These are phyloP conservation scores for Polypedilum vanderplanki DNA, from an alignment of 1,140 invertebrate genomes.

Conservation along the genomic window DNA sequence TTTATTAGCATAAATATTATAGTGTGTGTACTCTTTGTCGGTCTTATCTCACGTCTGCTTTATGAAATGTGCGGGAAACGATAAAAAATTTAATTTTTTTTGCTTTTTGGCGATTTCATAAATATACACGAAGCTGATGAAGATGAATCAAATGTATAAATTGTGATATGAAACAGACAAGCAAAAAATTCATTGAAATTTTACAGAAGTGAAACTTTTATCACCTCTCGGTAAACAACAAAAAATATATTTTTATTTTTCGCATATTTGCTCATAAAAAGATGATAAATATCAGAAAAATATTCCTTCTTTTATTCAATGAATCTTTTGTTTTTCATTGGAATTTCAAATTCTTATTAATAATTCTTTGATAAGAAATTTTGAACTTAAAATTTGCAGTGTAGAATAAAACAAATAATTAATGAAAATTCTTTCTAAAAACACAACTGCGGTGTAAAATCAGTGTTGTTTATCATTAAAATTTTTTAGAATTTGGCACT, in stretches of 20 bases:
- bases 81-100: neutral
- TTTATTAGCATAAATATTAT: constrained; percentile 11
- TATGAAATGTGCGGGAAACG: constrained; percentile 2
- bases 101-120: neutral
- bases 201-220: constrained; percentile 3
- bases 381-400: too few relatives aligned
- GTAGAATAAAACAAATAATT: too few relatives aligned
- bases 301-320: neutral
- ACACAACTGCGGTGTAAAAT: too few relatives aligned
- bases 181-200: neutral
- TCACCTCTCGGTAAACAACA: constrained; percentile 16
- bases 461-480: too few relatives aligned
- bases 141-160: constrained; percentile 5
- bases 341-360: too few relatives aligned
- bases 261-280: neutral
- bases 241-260: neutral
- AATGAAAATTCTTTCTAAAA: too few relatives aligned
- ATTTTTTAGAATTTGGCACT: too few relatives aligned
- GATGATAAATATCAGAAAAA: neutral
- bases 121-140: neutral
- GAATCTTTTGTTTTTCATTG: neutral
- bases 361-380: too few relatives aligned
- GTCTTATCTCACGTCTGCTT: constrained; percentile 10
- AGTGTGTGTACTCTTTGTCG: neutral
- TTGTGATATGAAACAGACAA: neutral